These are phyloP conservation scores for Nineta flava DNA, from an alignment of 2,888 invertebrate genomes.

Conservation along the genomic window DNA sequence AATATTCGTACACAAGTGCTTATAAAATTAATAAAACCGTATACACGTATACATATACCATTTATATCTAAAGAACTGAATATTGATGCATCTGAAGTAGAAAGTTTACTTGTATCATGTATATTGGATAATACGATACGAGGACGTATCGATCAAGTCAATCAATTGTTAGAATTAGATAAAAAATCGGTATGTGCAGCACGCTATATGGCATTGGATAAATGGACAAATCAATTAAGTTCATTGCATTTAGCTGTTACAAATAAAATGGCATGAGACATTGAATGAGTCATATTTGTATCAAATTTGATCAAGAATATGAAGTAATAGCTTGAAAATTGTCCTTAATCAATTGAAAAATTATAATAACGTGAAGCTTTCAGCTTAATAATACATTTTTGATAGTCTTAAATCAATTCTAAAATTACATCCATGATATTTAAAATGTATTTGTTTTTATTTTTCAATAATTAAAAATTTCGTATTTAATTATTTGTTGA, in stretches of 20 bases:
- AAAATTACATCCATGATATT: no score
- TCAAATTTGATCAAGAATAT: neutral
- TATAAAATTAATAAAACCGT: constrained; percentile 92
- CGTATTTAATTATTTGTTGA: neutral
- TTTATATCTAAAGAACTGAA: constrained; percentile 92
- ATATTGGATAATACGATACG: constrained; percentile 89
- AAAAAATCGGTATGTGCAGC: constrained; percentile 66
- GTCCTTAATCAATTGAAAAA: no score
- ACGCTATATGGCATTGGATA: constrained; percentile 83
- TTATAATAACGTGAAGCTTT: no score
- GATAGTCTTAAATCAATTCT: no score
- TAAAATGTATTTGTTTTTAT: no score
- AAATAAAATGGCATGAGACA: constrained; percentile 73
- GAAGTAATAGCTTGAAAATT: neutral
- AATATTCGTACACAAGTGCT: constrained; percentile 96
- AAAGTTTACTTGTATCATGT: constrained; percentile 90
- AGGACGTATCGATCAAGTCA: constrained; percentile 84
- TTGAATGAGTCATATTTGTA: neutral
- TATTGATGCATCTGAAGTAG: constrained; percentile 88
- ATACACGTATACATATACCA: constrained; percentile 94
- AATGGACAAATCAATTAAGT: constrained; percentile 86
- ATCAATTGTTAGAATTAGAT: constrained; percentile 80
- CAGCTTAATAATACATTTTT: no score
- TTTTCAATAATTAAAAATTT: neutral
- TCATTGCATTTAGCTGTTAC: constrained; percentile 79